A percentile compares a stretch with the other conserved stretches of the same genome.
phyloP scores from a whole-genome alignment of 92 coral and sea anemone species.

The Epizoanthus stellaris region DNA sequence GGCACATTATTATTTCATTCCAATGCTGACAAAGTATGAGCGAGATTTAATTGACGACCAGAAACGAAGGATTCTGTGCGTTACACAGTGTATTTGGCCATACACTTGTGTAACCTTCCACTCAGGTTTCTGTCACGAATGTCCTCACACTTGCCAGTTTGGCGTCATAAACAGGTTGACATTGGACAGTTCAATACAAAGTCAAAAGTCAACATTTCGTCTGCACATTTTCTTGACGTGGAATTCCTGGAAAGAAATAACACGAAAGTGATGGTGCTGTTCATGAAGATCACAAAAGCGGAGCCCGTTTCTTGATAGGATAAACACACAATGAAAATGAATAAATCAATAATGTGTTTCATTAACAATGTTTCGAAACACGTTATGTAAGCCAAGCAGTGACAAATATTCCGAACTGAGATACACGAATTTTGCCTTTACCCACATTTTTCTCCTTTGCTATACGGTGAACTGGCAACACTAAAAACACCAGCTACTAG shows the following conservation, averaged over 20 bases:
- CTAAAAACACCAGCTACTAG: no score
- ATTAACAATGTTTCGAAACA: no score
- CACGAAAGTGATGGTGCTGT: not conserved
- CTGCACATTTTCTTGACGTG: conserved; percentile 75
- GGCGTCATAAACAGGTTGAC: conserved; percentile 79
- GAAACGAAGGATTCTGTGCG: not conserved
- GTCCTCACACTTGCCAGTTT: not conserved
- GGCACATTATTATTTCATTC: not conserved
- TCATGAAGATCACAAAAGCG: not conserved
- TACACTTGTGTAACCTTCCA: not conserved
- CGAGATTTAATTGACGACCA: not conserved
- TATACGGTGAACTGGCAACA: not conserved
- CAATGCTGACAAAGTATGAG: not conserved
- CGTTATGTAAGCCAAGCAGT: no score
- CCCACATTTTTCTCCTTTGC: no score
- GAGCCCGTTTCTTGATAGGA: not conserved
- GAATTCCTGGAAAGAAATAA: conserved; percentile 66
- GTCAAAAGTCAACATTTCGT: conserved; percentile 72
- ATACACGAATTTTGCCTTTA: no score
- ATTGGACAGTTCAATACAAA: conserved; percentile 78
- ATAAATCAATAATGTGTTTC: no score
- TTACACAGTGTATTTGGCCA: not conserved
- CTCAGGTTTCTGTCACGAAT: not conserved
- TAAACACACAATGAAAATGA: not conserved
- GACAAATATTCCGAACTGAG: no score